Conservation (phyloP, 2,113 vertebrate species). For the Struthio camelus region DNA sequence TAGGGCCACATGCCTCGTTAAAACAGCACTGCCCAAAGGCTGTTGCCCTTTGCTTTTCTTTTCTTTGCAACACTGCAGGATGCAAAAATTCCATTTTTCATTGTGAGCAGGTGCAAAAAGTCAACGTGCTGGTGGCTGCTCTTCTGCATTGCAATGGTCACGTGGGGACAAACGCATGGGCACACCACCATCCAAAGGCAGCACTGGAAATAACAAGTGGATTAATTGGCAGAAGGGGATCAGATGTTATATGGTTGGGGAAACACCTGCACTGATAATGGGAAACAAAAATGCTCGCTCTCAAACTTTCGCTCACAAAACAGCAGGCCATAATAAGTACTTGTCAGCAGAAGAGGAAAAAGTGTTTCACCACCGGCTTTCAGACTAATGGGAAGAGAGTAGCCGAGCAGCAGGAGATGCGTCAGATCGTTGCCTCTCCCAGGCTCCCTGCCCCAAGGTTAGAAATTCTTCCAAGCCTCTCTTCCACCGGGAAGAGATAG, state of each 20-base stretch:
- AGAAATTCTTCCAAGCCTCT: conserved; percentile 6
- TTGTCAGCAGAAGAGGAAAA: background rate
- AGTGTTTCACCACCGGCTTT: background rate
- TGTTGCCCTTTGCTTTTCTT: background rate
- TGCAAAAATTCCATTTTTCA: background rate
- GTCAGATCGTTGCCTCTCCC: background rate
- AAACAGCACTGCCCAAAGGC: background rate
- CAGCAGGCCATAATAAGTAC: background rate
- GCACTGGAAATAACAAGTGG: fast-evolving
- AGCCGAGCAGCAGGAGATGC: background rate
- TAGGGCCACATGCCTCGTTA: background rate
- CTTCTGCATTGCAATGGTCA: background rate
- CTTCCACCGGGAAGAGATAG: background rate
- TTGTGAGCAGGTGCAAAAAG: background rate
- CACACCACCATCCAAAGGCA: fast-evolving
- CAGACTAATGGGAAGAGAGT: background rate
- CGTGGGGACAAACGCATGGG: fast-evolving
- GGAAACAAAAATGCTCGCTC: background rate
- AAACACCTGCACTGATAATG: background rate
- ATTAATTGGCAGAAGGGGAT: background rate
- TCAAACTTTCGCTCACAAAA: background rate
- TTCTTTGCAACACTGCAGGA: background rate
- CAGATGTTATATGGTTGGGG: background rate
- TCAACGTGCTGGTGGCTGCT: background rate
- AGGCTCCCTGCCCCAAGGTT: background rate